Conservation (phyloP, 2,888 invertebrate genomes). For the Platynereis dumerilii region DNA sequence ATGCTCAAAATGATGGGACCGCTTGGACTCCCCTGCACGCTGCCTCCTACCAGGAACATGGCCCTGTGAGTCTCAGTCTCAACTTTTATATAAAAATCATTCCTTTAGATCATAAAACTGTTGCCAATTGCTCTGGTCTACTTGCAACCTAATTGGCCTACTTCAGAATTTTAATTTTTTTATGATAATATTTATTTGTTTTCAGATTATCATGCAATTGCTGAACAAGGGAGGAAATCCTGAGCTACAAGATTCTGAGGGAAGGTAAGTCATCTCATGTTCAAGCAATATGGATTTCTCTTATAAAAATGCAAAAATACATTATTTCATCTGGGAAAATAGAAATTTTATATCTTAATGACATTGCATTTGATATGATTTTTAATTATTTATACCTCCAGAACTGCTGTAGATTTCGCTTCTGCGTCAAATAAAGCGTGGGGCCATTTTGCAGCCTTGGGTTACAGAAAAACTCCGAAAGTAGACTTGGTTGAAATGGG, state of each 20-base stretch:
- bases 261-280: slow-evolving; percentile 41
- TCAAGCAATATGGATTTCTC: background rate
- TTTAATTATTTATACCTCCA: slow-evolving; percentile 33
- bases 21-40: slow-evolving; percentile 61
- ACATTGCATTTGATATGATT: background rate
- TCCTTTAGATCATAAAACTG: too few species aligned
- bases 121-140: too few species aligned
- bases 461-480: slow-evolving; percentile 44
- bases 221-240: slow-evolving; percentile 53
- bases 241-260: slow-evolving; percentile 49
- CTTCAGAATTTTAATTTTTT: too few species aligned
- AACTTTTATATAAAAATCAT: too few species aligned
- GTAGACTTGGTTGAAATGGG: slow-evolving; percentile 47
- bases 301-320: background rate
- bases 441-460: slow-evolving; percentile 58
- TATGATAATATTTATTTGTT: too few species aligned
- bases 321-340: background rate
- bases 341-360: background rate
- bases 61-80: slow-evolving; percentile 50
- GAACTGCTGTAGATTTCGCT: slow-evolving; percentile 60
- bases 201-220: slow-evolving; percentile 56
- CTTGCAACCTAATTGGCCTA: too few species aligned
- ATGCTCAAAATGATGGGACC: slow-evolving; percentile 51
- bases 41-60: slow-evolving; percentile 60
- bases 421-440: slow-evolving; percentile 60